Percentiles rank a stretch among this genome's conserved stretches.
Conservation (phyloP, 2,113 vertebrate genomes). For the Regulus satrapa region DNA sequence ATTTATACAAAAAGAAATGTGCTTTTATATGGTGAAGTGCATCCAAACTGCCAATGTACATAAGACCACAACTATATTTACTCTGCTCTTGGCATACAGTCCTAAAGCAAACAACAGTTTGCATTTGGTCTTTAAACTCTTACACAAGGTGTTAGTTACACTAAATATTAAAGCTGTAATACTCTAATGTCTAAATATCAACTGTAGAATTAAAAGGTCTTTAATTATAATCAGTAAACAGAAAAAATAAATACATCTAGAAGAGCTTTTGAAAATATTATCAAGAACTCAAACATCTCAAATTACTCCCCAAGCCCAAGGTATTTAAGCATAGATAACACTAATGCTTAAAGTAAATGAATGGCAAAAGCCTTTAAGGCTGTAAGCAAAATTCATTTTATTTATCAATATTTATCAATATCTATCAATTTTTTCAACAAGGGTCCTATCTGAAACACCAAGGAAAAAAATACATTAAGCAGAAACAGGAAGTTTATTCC, state of each 20-base stretch:
- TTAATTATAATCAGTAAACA: not conserved
- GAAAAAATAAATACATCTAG: not conserved
- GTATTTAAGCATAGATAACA: not conserved
- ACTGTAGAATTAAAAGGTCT: not conserved
- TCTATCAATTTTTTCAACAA: not conserved
- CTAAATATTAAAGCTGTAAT: not conserved
- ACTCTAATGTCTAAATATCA: not conserved
- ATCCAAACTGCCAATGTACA: not conserved
- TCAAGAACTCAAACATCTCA: not conserved
- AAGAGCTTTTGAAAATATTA: not conserved
- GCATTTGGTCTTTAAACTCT: not conserved
- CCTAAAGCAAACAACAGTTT: not conserved
- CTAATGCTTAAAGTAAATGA: not conserved
- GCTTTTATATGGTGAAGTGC: not conserved
- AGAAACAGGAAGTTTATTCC: not conserved
- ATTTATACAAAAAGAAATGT: not conserved
- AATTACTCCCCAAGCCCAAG: not conserved
- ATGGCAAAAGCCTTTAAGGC: not conserved
- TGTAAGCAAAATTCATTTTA: not conserved
- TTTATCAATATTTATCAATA: too few relatives aligned
- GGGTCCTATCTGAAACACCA: not conserved
- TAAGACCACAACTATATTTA: not conserved
- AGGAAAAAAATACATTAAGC: not conserved
- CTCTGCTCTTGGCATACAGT: not conserved
- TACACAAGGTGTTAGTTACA: not conserved